Evolutionary conservation across 2,888 invertebrate genomes (phyloP).

Genomic region (Drosophila algonquin): DNA sequence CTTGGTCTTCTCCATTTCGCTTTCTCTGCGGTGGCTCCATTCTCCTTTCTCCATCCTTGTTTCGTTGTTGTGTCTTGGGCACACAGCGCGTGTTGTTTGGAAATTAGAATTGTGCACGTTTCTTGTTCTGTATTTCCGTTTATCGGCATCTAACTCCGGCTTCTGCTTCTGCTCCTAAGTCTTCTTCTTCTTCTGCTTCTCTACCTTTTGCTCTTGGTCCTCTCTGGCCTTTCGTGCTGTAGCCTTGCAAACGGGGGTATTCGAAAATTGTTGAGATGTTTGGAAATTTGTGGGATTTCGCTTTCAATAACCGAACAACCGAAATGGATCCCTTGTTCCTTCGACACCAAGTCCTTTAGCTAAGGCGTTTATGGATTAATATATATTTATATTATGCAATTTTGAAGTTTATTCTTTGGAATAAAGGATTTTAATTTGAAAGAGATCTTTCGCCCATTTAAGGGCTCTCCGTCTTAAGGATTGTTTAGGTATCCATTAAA

Average conservation of each 20-base stretch:
- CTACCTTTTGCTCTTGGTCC: neutral
- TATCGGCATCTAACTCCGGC: slow-evolving; percentile 59
- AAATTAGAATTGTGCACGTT: slow-evolving; percentile 78
- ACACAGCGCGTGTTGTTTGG: slow-evolving; percentile 70
- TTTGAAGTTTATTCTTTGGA: too few relatives aligned
- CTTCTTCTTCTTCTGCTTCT: slow-evolving; percentile 19
- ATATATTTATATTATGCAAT: too few relatives aligned
- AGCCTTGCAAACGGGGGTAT: neutral
- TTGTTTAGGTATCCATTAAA: too few relatives aligned
- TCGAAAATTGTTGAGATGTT: neutral
- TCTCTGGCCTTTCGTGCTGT: slow-evolving; percentile 14
- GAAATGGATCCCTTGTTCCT: too few relatives aligned
- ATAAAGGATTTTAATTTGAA: too few relatives aligned
- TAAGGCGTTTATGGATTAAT: too few relatives aligned
- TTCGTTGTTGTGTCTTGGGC: slow-evolving; percentile 27
- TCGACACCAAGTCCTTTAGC: too few relatives aligned
- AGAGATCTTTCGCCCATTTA: too few relatives aligned
- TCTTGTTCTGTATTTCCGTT: slow-evolving; percentile 74
- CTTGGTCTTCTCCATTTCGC: slow-evolving; percentile 23
- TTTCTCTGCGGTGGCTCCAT: slow-evolving; percentile 16
- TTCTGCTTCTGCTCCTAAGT: slow-evolving; percentile 7
- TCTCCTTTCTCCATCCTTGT: slow-evolving; percentile 4
- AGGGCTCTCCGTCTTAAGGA: too few relatives aligned
- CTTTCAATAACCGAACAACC: too few relatives aligned
- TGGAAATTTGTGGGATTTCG: neutral